Evolutionary conservation across 2,888 invertebrate genomes (phyloP).

Genomic region (Erpobdella octoculata): DNA sequence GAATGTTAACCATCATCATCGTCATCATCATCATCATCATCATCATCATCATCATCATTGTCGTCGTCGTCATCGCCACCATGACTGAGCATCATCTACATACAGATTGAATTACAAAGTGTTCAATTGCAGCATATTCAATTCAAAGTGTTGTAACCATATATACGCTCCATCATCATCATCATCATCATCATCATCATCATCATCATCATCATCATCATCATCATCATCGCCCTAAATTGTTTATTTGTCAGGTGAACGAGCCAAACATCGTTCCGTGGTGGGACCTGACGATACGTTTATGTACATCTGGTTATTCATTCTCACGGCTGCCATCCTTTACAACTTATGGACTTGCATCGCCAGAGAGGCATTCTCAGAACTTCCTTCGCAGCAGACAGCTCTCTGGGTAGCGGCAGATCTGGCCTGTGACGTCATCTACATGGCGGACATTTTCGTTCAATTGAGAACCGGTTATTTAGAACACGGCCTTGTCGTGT

Average conservation of each 20-base stretch:
- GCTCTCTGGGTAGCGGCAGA: conserved; percentile 56
- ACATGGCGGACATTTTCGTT: conserved; percentile 77
- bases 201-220: not conserved
- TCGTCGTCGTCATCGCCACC: not conserved
- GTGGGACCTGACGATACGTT: conserved; percentile 91
- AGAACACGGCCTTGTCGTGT: conserved; percentile 88
- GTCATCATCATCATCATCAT: not conserved
- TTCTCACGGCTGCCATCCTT: conserved; percentile 77
- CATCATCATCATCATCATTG: not conserved
- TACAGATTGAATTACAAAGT: too few relatives aligned
- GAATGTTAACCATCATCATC: too few relatives aligned
- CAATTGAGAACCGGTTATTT: conserved; percentile 88
- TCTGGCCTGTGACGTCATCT: conserved; percentile 75
- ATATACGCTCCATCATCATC: not conserved
- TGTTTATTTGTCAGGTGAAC: not conserved
- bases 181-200: not conserved
- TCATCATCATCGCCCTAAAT: too few relatives aligned
- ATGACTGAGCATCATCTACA: too few relatives aligned
- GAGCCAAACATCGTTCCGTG: conserved; percentile 51
- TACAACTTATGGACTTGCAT: conserved; percentile 93
- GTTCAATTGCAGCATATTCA: too few relatives aligned
- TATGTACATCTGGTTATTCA: conserved; percentile 87
- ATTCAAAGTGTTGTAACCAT: too few relatives aligned
- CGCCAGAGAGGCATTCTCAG: conserved; percentile 85
- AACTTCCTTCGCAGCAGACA: conserved; percentile 60